phyloP scores from a whole-genome alignment of 2,113 vertebrate species.

The Zosterops hypoxanthus region DNA sequence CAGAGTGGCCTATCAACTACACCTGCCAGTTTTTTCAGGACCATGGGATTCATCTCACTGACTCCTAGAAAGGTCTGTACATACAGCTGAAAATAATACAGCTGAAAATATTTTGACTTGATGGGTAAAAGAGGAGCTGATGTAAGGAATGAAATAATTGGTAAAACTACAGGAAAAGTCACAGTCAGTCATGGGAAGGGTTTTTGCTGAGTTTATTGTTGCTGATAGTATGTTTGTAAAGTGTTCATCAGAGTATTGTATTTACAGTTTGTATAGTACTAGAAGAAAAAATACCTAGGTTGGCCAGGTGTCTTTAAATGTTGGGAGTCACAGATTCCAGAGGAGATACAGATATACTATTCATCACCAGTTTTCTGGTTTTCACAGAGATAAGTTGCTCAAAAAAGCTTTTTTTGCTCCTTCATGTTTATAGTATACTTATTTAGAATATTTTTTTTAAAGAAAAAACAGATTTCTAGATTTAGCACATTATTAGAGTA shows the following conservation, averaged over 20 bases:
- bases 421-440: neutral
- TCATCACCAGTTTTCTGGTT: neutral
- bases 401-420: neutral
- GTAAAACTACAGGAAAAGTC: neutral
- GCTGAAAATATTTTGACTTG: neutral
- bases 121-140: neutral
- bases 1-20: neutral
- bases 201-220: neutral
- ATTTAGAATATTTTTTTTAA: neutral
- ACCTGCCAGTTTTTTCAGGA: neutral
- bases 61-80: neutral
- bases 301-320: neutral
- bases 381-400: neutral
- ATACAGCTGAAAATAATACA: neutral
- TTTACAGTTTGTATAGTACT: neutral
- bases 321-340: neutral
- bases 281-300: neutral
- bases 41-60: neutral
- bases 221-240: neutral
- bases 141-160: neutral
- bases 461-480: neutral
- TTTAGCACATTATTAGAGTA: neutral
- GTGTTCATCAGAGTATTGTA: neutral
- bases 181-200: neutral
- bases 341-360: neutral